Evolutionary conservation across 2,797 vertebrate species (phyloP), one percentile per base, ranked within the genome.

Genomic region (Euthynnus affinis): DNA sequence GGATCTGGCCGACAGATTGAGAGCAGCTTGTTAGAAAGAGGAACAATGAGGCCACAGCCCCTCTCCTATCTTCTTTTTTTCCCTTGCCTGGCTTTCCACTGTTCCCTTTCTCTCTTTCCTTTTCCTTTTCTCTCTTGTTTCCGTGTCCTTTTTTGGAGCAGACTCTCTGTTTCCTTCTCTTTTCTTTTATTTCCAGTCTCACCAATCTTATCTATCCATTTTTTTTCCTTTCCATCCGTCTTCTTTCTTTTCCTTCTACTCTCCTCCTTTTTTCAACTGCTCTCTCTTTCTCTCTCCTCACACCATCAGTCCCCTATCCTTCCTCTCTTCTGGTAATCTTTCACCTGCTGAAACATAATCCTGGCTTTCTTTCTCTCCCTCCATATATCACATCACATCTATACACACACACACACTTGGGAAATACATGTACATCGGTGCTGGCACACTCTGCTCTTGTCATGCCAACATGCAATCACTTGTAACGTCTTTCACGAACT

Each of bases 1-100:
- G 92, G 91, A 93, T 95, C 93, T 93, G 92, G 92, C 88, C 87
- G 87, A 93, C 91, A 94, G 94, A 94, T 95, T 95, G 92, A 95
- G 93, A 94, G 92, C 94, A 94, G 91, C 94, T 94, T 90, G 92
- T 95, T 95, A 93, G 91, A 90, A 90, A 87, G 88, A 80, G 85
- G 90, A 94, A 94, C 93, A 95, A 94, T 93, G 93, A 91, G 83
- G 84, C 86, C 85, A 81, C 83, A 89, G 87, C 89, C 86, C 80
- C 76, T 87, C 83, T 88, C 84, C 78, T 84, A 76, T 88, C 76
- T 80, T 82, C 80, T 77, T 60, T 79, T 89, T 80, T 69, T 60
- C 42, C 48, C 25, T 23, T 40, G 46, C 46, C 46, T 49, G 46
- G 18, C 17, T 49, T 59, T 49, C 42, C 29, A 49, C 18, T 49